Conservation (phyloP, 2,888 invertebrate genomes). For the Tillus elongatus region DNA sequence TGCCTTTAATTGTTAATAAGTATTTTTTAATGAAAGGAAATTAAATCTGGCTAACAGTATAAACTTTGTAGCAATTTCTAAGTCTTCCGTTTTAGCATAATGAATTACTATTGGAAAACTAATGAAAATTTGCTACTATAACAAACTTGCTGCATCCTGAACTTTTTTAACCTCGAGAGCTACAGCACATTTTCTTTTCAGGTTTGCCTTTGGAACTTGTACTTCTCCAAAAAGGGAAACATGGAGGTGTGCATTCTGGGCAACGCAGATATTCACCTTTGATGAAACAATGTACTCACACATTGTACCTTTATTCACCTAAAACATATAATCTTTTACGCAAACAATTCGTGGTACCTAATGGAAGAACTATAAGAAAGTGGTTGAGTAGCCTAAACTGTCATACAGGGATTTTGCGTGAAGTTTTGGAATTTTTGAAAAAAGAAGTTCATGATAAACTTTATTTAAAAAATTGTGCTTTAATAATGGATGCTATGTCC, state of each 20-base stretch:
- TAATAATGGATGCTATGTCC: conserved; percentile 12
- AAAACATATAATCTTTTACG: conserved; percentile 22
- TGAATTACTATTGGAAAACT: too few relatives aligned
- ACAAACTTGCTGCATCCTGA: too few relatives aligned
- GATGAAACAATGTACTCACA: conserved; percentile 9
- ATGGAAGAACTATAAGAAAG: conserved; percentile 19
- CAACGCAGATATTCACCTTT: conserved; percentile 6
- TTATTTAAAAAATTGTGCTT: conserved; percentile 19
- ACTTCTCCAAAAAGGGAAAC: not conserved
- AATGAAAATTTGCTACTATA: too few relatives aligned
- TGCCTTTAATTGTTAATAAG: too few relatives aligned
- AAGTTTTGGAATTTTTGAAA: conserved; percentile 19
- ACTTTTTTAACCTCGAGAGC: too few relatives aligned
- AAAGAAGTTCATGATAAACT: conserved; percentile 13
- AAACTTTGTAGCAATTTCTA: too few relatives aligned
- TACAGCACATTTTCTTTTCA: too few relatives aligned
- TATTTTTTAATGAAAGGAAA: too few relatives aligned
- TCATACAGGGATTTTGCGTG: conserved; percentile 18
- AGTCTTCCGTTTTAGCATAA: too few relatives aligned
- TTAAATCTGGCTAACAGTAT: too few relatives aligned
- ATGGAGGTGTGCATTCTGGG: conserved; percentile 4
- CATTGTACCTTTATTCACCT: conserved; percentile 16
- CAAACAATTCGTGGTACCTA: conserved; percentile 19
- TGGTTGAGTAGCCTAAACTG: conserved; percentile 17
- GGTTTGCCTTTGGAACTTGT: conserved; percentile 4